These are phyloP conservation scores for Caenorhabditis sp. DNA, from an alignment of 2,888 invertebrate genomes.

Conservation along the genomic window DNA sequence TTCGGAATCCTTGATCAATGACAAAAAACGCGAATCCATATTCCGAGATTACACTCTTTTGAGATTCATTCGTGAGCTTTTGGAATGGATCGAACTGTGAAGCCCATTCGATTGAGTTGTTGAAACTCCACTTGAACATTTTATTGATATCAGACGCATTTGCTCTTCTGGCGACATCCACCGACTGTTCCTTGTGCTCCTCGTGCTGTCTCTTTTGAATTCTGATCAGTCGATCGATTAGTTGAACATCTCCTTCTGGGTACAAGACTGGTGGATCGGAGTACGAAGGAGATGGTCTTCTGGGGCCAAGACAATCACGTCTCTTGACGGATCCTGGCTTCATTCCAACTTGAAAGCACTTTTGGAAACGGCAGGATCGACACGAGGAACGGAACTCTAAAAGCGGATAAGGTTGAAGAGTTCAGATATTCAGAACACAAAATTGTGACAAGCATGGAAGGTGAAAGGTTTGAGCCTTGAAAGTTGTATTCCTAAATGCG, in stretches of 20 bases:
- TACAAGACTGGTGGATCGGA: conserved; percentile 8
- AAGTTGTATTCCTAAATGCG: too few species aligned
- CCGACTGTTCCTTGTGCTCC: conserved; percentile 17
- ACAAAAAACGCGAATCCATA: conserved; percentile 68
- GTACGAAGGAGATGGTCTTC: conserved; percentile 38
- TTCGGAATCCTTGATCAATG: conserved; percentile 69
- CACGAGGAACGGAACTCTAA: conserved; percentile 68
- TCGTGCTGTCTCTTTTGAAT: conserved; percentile 18
- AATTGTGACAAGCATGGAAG: not conserved
- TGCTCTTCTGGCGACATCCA: conserved; percentile 51
- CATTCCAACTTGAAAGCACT: conserved; percentile 65
- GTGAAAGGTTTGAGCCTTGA: not conserved
- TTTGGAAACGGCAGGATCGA: conserved; percentile 64
- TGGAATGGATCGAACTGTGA: conserved; percentile 66
- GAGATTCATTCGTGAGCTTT: conserved; percentile 34
- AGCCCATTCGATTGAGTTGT: conserved; percentile 69
- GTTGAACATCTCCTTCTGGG: conserved; percentile 9
- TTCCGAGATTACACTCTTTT: conserved; percentile 68
- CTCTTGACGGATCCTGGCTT: conserved; percentile 61
- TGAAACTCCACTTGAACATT: conserved; percentile 67
- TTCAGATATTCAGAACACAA: not conserved
- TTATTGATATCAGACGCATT: conserved; percentile 64
- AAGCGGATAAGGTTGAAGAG: not conserved
- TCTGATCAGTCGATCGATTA: conserved; percentile 22
- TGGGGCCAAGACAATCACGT: conserved; percentile 65